Evolutionary conservation across 2,888 invertebrate genomes (phyloP), one percentile per base, ranked within the genome.

Genomic region (Caenorhabditis virilis): DNA sequence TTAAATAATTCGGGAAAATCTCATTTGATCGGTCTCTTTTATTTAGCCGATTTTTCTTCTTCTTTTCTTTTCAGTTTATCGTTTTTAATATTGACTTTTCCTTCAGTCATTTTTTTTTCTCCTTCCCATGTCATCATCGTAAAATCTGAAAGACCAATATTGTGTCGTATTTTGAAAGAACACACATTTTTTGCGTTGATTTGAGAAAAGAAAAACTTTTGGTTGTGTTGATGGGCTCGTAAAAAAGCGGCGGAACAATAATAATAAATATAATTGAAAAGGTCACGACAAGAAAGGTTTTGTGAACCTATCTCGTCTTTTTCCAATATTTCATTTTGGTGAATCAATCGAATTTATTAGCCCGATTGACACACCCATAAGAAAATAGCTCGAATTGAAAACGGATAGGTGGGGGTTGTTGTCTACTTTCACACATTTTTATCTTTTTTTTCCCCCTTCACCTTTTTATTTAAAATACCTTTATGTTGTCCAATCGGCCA

Each of bases 231-330:
- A 30, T 30, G 13, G 30, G 30, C 30, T 53, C 52, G 36, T 53
- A 47, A 49, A 59, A 59, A n/a, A n/a, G n/a, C n/a, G n/a, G n/a
- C n/a, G n/a, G n/a, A n/a, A n/a, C n/a, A n/a, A n/a, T n/a, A n/a
- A n/a, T n/a, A n/a, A n/a, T n/a, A n/a, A n/a, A n/a, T n/a, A 46
- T n/a, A 57, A 51, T 38, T 20, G 39, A 39, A 58, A 56, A 51
- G 50, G 58, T 51, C 47, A 59, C 42, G 33, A 48, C n/a, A 47
- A 42, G 46, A 35, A 43, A 53, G 58, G 45, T 45, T 26, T 15
- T 46, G 25, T 50, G 27, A 4, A 27, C 43, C 56, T 43, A 22
- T 53, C 16, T 16, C 16, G 5, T 43, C 25, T 30, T 30, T 30
- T 30, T 13, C n/a, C 13, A 30, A 30, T 6, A 30, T 9, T 30